Evolutionary conservation across 2,888 invertebrate species (phyloP), one percentile per base, ranked within the genome.

Genomic region (Pyrocoelia pectoralis): DNA sequence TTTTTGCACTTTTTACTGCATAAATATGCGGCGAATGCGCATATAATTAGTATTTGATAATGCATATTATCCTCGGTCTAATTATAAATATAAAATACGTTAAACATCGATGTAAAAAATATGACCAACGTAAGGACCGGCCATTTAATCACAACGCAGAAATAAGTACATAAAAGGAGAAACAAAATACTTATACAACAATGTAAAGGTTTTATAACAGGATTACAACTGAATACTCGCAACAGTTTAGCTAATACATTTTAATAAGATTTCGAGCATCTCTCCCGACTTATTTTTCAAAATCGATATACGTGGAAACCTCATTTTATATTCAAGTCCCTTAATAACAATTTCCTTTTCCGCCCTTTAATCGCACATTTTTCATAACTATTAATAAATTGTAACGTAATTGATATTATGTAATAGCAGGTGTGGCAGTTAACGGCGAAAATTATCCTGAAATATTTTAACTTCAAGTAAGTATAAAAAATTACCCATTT

Each of bases 401-500:
- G 14, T 12, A 5, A 10, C 10, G 17, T 46, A 46, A 46, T 46
- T 46, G 46, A 46, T 17, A 17, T 3, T 3, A 15, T 13, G 41
- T 18, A 46, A 46, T 46, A 18, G 8, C 46, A 46, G 46, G 46
- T 46, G 46, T 41, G 12, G 41, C 41, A 41, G 13, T 41, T 13
- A 41, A 41, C 14, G 12, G 12, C 14, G 41, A 41, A 41, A 41
- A 41, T 24, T 14, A 41, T 17, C 46, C 46, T 18, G 17, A 15
- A 18, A 46, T 18, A 18, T 46, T 46, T 46, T 41, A 38, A 43
- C 28, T 41, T 33, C 43, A 33, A 38, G n/a, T 13, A 3, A 6
- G 24, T 24, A 50, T 50, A 52, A 59, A 56, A 33, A 59, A 59
- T 53, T 59, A 53, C 46, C 43, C 58, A 53, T 18, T 53, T 48